These are phyloP conservation scores for Xestia rhomboidea DNA, from an alignment of 2,888 invertebrate genomes.

Conservation along the genomic window DNA sequence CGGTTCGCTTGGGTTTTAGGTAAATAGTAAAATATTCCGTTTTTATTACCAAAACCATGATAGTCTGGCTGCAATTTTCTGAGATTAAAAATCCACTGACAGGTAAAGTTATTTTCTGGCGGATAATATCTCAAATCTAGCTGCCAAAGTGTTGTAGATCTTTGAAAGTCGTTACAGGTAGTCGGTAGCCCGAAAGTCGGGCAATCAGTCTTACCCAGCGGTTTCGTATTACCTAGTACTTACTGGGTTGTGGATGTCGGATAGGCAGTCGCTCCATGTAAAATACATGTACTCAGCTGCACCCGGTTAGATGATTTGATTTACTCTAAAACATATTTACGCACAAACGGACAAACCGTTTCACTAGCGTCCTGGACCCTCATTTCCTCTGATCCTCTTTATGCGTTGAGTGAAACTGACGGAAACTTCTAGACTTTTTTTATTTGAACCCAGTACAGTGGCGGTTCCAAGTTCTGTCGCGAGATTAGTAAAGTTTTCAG, in stretches of 20 bases:
- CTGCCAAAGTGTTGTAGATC: too few species aligned
- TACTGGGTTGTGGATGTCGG: too few species aligned
- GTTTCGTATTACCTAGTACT: too few species aligned
- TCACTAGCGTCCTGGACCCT: not conserved
- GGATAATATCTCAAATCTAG: not conserved
- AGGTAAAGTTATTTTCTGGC: not conserved
- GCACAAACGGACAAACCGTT: slow-evolving; percentile 1
- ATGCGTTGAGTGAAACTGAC: too few species aligned
- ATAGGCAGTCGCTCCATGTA: too few species aligned
- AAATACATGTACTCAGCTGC: too few species aligned
- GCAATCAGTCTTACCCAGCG: too few species aligned
- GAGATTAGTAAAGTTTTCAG: slow-evolving; percentile 59
- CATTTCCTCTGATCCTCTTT: slow-evolving; percentile 24
- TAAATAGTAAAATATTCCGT: too few species aligned
- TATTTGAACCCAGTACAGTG: slow-evolving; percentile 37
- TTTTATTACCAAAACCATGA: not conserved
- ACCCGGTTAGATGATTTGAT: too few species aligned
- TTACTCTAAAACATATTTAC: not conserved
- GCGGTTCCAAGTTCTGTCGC: slow-evolving; percentile 29
- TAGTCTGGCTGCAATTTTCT: not conserved
- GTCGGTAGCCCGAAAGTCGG: too few species aligned
- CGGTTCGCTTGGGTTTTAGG: too few species aligned
- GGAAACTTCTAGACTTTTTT: slow-evolving; percentile 44
- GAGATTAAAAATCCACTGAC: not conserved
- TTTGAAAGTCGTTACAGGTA: too few species aligned